These are phyloP conservation scores for Ceyx melanurus DNA, from an alignment of 2,113 vertebrate genomes.

Conservation along the genomic window DNA sequence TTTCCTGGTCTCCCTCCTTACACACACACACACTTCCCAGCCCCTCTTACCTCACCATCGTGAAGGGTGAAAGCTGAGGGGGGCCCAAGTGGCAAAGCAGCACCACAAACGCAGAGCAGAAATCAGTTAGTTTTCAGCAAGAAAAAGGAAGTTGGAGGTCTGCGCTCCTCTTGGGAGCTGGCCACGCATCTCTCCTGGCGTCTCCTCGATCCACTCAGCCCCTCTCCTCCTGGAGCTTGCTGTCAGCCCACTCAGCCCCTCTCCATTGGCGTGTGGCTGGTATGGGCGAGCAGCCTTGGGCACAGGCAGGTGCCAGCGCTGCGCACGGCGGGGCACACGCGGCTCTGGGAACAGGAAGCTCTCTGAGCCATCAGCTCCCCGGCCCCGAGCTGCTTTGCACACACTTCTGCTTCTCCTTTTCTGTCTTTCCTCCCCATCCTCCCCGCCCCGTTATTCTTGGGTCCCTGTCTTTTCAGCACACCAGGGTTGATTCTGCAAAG, in stretches of 20 bases:
- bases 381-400: conserved; percentile 59
- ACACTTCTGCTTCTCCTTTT: conserved; percentile 75
- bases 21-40: neutral
- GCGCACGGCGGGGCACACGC: neutral
- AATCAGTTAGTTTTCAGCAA: neutral
- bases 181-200: conserved; percentile 35
- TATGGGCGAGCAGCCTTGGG: neutral
- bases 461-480: neutral
- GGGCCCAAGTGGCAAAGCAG: neutral
- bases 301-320: neutral
- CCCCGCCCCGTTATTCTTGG: neutral
- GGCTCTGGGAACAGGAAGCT: conserved; percentile 56
- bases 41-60: conserved; percentile 71
- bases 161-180: neutral
- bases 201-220: neutral
- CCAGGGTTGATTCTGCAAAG: neutral
- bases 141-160: conserved; percentile 46
- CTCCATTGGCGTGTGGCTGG: neutral
- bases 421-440: conserved; percentile 8
- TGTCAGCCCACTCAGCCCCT: neutral
- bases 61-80: neutral
- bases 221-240: neutral
- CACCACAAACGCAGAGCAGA: conserved; percentile 1
- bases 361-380: conserved; percentile 46
- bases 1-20: neutral